A percentile compares a stretch with the other conserved stretches of the same genome.
Evolutionary conservation across 1,140 invertebrate species (phyloP).

Genomic region (Ips typographus): DNA sequence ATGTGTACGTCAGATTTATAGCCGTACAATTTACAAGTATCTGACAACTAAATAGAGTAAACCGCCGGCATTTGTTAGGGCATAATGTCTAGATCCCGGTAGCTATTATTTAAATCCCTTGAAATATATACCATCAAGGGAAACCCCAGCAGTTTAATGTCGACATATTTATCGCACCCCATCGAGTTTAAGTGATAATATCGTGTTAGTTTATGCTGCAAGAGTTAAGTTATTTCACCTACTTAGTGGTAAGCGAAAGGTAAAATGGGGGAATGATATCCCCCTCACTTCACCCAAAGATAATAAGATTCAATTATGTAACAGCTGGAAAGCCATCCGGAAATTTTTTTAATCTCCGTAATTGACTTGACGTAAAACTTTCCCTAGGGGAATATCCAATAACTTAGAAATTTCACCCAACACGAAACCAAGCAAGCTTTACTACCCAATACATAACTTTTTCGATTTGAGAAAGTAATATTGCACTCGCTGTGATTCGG

Average conservation of each 20-base stretch:
- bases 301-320: neutral
- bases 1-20: conserved; percentile 1
- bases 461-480: neutral
- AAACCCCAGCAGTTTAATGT: neutral
- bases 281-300: neutral
- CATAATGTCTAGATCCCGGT: conserved; percentile 1
- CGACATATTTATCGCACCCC: neutral
- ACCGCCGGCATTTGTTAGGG: neutral
- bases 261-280: neutral
- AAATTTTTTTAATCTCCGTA: neutral
- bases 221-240: neutral
- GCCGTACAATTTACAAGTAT: conserved; percentile 2
- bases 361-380: neutral
- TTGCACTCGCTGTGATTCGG: too few species aligned
- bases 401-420: neutral
- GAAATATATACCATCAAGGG: conserved; percentile 1
- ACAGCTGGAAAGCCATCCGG: neutral
- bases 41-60: conserved; percentile 5
- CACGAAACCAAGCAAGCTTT: neutral
- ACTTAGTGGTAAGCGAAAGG: neutral
- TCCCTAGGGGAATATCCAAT: neutral
- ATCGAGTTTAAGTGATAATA: conserved; percentile 5
- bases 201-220: neutral
- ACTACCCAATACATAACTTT: conserved; percentile 3
- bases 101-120: conserved; percentile 4